These are phyloP conservation scores for Agrotis clavis DNA, from an alignment of 2,888 invertebrate species.

Conservation along the genomic window DNA sequence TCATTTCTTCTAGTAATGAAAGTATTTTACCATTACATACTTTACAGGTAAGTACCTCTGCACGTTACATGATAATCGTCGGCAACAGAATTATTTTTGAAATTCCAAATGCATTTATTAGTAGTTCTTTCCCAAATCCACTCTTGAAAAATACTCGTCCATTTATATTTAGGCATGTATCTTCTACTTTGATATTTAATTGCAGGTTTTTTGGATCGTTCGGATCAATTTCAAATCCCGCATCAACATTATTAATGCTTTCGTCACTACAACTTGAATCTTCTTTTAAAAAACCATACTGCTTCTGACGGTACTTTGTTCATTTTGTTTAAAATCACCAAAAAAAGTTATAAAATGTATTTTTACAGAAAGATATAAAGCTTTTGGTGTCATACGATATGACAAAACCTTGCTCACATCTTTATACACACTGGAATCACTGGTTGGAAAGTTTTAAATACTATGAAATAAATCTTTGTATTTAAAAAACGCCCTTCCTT, in stretches of 20 bases:
- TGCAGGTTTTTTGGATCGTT: not conserved
- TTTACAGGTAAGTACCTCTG: not conserved
- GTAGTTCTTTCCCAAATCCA: not conserved
- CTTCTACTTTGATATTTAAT: not conserved
- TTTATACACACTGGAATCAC: not conserved
- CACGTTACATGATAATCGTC: too few species aligned
- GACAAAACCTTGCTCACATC: slow-evolving; percentile 4
- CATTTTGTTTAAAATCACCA: not conserved
- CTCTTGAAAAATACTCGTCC: slow-evolving; percentile 1
- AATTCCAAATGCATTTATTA: slow-evolving; percentile 9
- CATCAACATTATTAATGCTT: not conserved
- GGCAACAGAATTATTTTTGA: slow-evolving; percentile 1
- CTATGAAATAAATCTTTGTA: too few species aligned
- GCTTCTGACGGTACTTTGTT: not conserved
- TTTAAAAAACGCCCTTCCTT: too few species aligned
- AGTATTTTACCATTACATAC: slow-evolving; percentile 7
- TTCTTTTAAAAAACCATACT: not conserved
- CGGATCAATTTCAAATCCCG: slow-evolving; percentile 1
- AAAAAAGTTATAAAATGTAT: slow-evolving; percentile 1
- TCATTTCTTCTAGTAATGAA: not conserved
- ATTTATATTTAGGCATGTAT: slow-evolving; percentile 2
- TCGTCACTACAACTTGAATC: slow-evolving; percentile 2
- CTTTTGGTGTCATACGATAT: too few species aligned
- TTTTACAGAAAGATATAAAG: slow-evolving; percentile 1
- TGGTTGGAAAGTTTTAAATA: too few species aligned